Base-by-base conservation (phyloP, 1,140 invertebrate species). In the Teleopsis dalmanni region DNA sequence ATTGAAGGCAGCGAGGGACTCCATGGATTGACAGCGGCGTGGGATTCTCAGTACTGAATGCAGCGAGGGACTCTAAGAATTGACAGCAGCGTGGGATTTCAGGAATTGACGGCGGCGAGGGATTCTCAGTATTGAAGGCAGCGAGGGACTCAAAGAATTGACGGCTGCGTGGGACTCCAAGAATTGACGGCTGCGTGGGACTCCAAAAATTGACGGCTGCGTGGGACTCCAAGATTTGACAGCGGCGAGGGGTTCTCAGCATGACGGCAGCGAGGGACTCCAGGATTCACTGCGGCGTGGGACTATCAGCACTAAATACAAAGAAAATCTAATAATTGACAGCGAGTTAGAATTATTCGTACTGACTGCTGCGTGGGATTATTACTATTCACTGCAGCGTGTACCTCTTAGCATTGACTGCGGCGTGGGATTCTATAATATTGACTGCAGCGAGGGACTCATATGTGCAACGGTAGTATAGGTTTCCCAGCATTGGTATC, bases 231-330 rank as follows among this genome's bases (percentile, higher is more conserved):
- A n/a, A n/a, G n/a, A n/a, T n/a, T n/a, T n/a, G n/a, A n/a, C n/a
- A n/a, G n/a, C n/a, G n/a, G n/a, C n/a, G n/a, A n/a, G n/a, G n/a
- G n/a, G n/a, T n/a, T n/a, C n/a, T n/a, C n/a, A n/a, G n/a, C n/a
- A n/a, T n/a, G 58, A 60, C 55, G 19, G 58, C 60, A 31, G 56
- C 60, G 60, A 40, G 60, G 62, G 59, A 62, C 18, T 25, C 51
- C 37, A 47, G 23, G 10, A 33, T 25, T 41, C n/a, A 49, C 53
- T 18, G 49, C 55, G 27, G 45, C 50, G 54, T 29, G 52, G 57
- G 50, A 44, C 25, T 5, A 43, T 31, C 48, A 47, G 46, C 27
- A 0, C 16, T 42, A 45, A 47, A 25, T 4, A 31, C 36, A 10
- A 38, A 22, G 49, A n/a, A n/a, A 33, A 36, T 22, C 18, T 38